Base-by-base conservation (phyloP, 2,888 invertebrate genomes). In the Agrochola lychnidis region DNA sequence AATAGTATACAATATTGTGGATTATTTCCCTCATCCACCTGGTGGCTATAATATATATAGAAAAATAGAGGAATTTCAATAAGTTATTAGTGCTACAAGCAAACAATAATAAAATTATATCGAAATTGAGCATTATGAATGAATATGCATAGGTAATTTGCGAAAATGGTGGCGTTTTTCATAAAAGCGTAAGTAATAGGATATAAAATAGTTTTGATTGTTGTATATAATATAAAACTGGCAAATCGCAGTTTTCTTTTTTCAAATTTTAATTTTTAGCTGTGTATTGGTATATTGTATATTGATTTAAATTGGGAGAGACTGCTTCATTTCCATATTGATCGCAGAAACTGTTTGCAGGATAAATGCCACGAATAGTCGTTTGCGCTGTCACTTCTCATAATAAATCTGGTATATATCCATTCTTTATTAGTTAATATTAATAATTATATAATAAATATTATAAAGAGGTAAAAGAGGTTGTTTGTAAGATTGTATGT, bases 41-140 rank as follows among this genome's bases (percentile, higher is more conserved):
- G 74, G 30, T 53, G 30, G 14, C n/a, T 75, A 14, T 61, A 40
- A 36, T 45, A 48, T 10, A 53, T 42, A 9, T n/a, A 14, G 36
- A 56, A 25, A 7, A 40, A 56, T 16, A 48, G 10, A 36, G 36
- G 25, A 56, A 66, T 77, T 57, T 77, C 7, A 64, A 75, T 76
- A 48, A 25, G 16, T 25, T 76, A 30, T 40, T 40, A 56, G 22
- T 25, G 48, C 6, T 48, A 14, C 53, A 48, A 56, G 25, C 16
- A 56, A 48, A 64, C 22, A n/a, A 10, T 62, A n/a, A 22, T 63
- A 62, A 62, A 30, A 45, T 53, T 30, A n/a, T 30, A 16, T 76
- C 36, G 7, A 42, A 61, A 7, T 51, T 1, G 12, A 74, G n/a
- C n/a, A n/a, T n/a, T n/a, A n/a, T n/a, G n/a, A n/a, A n/a, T n/a